phyloP scores from a whole-genome alignment of 1,140 invertebrate genomes.

The Drosophila varians region DNA sequence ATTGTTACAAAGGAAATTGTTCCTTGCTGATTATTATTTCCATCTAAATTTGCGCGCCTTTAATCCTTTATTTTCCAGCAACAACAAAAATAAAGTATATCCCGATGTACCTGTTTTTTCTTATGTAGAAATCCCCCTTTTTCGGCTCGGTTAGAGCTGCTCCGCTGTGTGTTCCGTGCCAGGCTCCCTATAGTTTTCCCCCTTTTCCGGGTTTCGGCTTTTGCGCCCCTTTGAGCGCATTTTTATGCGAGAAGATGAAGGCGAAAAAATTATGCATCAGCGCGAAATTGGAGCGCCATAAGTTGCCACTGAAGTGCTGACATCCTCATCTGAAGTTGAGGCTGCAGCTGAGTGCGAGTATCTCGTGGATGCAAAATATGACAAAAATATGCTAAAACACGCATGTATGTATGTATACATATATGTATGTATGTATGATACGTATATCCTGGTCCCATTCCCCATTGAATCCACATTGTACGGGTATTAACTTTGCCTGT shows the following conservation, averaged over 20 bases:
- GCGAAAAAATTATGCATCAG: constrained; percentile 78
- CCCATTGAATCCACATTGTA: background rate
- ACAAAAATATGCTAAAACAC: constrained; percentile 70
- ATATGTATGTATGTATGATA: constrained; percentile 2
- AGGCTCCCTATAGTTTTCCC: constrained; percentile 35
- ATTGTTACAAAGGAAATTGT: too few species aligned
- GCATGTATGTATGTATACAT: constrained; percentile 11
- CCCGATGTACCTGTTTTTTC: background rate
- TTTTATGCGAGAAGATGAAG: constrained; percentile 69
- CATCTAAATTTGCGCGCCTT: too few species aligned
- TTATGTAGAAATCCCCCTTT: constrained; percentile 14
- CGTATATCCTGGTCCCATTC: constrained; percentile 2
- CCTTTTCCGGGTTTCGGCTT: constrained; percentile 58
- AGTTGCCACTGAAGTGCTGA: constrained; percentile 77
- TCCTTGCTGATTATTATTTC: too few species aligned
- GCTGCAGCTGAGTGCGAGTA: constrained; percentile 39
- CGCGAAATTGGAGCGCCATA: constrained; percentile 80
- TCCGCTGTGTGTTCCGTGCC: constrained; percentile 2
- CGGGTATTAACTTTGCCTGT: constrained; percentile 58
- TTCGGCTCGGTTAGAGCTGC: constrained; percentile 9
- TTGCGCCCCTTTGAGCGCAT: constrained; percentile 76
- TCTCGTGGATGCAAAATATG: constrained; percentile 55
- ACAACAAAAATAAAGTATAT: too few species aligned
- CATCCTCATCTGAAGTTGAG: constrained; percentile 49
- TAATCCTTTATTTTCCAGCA: too few species aligned